These are phyloP conservation scores for Thereva nobilitata DNA, from an alignment of 2,888 invertebrate species.

Conservation along the genomic window DNA sequence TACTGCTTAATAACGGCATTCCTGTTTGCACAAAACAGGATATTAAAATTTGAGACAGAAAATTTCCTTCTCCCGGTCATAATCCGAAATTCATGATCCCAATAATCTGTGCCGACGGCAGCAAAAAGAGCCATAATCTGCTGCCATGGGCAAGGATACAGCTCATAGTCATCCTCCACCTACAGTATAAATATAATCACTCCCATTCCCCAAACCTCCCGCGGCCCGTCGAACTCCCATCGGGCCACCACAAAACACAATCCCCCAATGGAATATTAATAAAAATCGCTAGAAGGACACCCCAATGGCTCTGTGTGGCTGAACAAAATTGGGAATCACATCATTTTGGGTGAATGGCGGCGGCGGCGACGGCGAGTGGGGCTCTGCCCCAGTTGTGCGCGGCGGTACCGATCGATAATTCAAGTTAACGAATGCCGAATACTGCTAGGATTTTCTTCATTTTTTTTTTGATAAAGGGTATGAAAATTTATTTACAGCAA, in stretches of 20 bases:
- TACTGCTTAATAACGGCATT: constrained; percentile 19
- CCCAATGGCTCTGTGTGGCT: constrained; percentile 5
- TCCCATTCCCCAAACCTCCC: too few species aligned
- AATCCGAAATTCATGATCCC: constrained; percentile 31
- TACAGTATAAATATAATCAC: too few species aligned
- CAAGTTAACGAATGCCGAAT: constrained; percentile 1
- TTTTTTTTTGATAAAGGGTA: too few species aligned
- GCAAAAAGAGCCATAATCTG: constrained; percentile 24
- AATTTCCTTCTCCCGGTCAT: constrained; percentile 12
- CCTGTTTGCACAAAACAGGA: constrained; percentile 23
- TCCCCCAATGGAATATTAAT: constrained; percentile 24
- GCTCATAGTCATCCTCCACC: too few species aligned
- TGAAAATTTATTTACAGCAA: too few species aligned
- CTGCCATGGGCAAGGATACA: constrained; percentile 8
- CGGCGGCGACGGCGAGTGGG: neutral
- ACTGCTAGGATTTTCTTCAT: too few species aligned
- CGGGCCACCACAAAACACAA: too few species aligned
- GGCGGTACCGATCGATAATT: constrained; percentile 11
- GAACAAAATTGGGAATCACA: constrained; percentile 23
- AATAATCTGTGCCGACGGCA: constrained; percentile 32
- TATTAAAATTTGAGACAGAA: constrained; percentile 30
- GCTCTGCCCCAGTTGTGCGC: neutral
- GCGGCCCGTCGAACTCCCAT: too few species aligned
- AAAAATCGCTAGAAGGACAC: constrained; percentile 24
- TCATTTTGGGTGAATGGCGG: constrained; percentile 9